phyloP scores from a whole-genome alignment of 1,140 invertebrate species.

The Papilio polytes region DNA sequence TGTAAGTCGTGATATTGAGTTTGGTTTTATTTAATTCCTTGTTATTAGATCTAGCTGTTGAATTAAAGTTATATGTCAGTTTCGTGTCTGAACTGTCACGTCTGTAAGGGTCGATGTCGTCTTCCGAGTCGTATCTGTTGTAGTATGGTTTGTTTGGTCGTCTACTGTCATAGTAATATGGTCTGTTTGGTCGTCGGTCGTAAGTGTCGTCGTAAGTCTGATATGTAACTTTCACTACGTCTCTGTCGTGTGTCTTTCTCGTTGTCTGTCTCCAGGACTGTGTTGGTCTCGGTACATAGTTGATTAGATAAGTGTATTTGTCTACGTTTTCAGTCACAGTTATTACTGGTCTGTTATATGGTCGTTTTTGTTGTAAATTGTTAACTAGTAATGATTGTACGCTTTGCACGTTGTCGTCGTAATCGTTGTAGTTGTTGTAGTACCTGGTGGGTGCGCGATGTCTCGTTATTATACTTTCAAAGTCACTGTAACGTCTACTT shows the following conservation, averaged over 20 bases:
- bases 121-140: constrained; percentile 64
- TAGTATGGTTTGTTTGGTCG: constrained; percentile 76
- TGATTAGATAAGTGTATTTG: constrained; percentile 79
- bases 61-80: constrained; percentile 52
- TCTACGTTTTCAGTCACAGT: constrained; percentile 77
- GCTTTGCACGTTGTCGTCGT: constrained; percentile 69
- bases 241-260: constrained; percentile 64
- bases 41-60: constrained; percentile 72
- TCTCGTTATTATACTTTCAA: constrained; percentile 57
- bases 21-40: constrained; percentile 50
- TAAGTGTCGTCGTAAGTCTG: constrained; percentile 78
- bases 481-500: constrained; percentile 68
- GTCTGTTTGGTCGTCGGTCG: constrained; percentile 72
- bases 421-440: constrained; percentile 67
- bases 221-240: constrained; percentile 79
- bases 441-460: constrained; percentile 53
- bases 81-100: constrained; percentile 54
- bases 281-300: constrained; percentile 77
- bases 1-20: constrained; percentile 47
- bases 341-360: constrained; percentile 73
- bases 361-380: constrained; percentile 72
- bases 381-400: constrained; percentile 76
- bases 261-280: constrained; percentile 73
- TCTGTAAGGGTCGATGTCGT: constrained; percentile 60
- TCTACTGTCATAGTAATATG: constrained; percentile 58